A percentile compares a stretch with the other conserved stretches of the same genome.
These are phyloP conservation scores for Triops longicaudatus DNA, from an alignment of 1,140 invertebrate species.

Conservation along the genomic window DNA sequence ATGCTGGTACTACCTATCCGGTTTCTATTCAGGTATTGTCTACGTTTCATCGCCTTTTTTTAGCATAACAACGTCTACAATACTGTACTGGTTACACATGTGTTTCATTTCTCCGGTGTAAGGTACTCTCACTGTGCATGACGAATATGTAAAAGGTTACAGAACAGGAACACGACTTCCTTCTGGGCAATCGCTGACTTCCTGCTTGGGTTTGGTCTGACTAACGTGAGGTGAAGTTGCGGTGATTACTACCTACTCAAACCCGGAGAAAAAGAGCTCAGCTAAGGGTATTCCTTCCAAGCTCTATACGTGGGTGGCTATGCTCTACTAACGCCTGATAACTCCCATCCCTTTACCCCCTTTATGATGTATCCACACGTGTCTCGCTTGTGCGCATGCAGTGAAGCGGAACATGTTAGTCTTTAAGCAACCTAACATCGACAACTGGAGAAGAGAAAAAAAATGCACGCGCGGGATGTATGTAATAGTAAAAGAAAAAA, in stretches of 20 bases:
- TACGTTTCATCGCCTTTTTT: background rate
- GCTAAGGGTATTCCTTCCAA: background rate
- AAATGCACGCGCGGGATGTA: background rate
- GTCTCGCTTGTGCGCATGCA: background rate
- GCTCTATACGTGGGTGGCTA: background rate
- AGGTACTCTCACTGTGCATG: background rate
- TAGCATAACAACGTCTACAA: background rate
- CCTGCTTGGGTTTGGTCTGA: background rate
- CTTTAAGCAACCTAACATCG: background rate
- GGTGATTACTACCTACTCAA: background rate
- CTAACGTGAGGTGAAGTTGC: background rate
- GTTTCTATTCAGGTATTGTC: slow-evolving; percentile 19
- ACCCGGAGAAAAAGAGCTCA: background rate
- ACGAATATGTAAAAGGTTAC: background rate
- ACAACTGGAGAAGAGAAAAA: background rate
- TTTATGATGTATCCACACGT: slow-evolving; percentile 3
- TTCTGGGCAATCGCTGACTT: background rate
- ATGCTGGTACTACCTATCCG: slow-evolving; percentile 22
- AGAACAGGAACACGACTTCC: background rate
- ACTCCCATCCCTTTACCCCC: background rate
- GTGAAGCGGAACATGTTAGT: background rate
- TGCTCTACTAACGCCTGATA: slow-evolving; percentile 11
- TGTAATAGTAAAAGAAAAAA: background rate
- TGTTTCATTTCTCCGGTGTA: background rate
- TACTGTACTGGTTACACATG: background rate